These are phyloP conservation scores for Albula goreensis DNA, from an alignment of 2,113 vertebrate species.

Conservation along the genomic window DNA sequence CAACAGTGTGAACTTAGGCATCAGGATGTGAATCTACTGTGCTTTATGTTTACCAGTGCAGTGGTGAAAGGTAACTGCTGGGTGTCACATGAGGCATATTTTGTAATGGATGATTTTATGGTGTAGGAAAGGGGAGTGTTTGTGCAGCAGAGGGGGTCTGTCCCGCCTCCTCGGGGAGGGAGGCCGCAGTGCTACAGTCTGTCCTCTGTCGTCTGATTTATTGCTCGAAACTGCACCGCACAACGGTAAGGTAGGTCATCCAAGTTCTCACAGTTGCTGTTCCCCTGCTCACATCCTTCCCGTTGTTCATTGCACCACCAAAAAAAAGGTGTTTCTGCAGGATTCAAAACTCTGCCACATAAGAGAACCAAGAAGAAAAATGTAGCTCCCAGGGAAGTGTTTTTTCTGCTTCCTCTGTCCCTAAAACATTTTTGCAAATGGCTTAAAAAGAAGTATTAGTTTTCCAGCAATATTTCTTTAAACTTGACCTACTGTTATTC, in stretches of 20 bases:
- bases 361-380: slow-evolving; percentile 14
- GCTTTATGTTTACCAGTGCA: slow-evolving; percentile 9
- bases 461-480: background rate
- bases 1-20: slow-evolving; percentile 1
- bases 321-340: background rate
- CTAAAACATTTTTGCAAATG: background rate
- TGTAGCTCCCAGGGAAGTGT: background rate
- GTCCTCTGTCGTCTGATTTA: slow-evolving; percentile 31
- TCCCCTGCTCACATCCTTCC: slow-evolving; percentile 19
- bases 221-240: background rate
- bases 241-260: slow-evolving; percentile 25
- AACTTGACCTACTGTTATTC: background rate
- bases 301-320: background rate
- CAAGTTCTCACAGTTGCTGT: slow-evolving; percentile 1
- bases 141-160: background rate
- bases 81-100: slow-evolving; percentile 17
- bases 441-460: background rate
- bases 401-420: background rate
- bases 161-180: background rate
- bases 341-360: slow-evolving; percentile 8
- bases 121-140: slow-evolving; percentile 11
- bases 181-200: slow-evolving; percentile 18
- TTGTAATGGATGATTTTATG: slow-evolving; percentile 24
- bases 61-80: slow-evolving; percentile 23
- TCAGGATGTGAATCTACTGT: slow-evolving; percentile 6